Base-by-base conservation (phyloP, 2,888 invertebrate species). In the Gerris lacustris region DNA sequence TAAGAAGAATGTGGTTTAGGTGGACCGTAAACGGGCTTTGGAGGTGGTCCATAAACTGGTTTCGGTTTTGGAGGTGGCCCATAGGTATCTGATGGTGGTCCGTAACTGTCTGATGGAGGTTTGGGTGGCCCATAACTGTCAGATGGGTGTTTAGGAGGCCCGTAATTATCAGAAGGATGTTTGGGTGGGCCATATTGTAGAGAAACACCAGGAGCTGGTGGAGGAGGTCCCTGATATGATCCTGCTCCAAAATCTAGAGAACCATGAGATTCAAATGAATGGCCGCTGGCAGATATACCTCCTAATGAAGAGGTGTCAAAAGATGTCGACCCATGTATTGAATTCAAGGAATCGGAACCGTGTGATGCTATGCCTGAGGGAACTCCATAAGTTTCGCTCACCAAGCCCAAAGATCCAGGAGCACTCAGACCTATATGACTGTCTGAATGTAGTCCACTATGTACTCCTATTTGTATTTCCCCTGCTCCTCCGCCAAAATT, bases 31-130 rank as follows among this genome's bases (percentile, higher is more conserved):
- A 64, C 67, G 43, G 71, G 55, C 6, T 11, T 17, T 63, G 71
- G 64, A 18, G 74, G 74, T 64, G 70, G 68, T 47, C 74, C 75
- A 72, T 73, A 74, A 11, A 55, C 70, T 44, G 67, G 55, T 45
- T 72, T 63, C 63, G 73, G 73, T 6, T 68, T 62, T 18, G 71
- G 70, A 11, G 73, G 71, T 1, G 70, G 68, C 17, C 72, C 73
- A 43, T 75, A 73, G 11, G 55, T 63, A 68, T 83, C 84, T 79
- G 78, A 69, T 78, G 81, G 78, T 76, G 80, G 71, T 77, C 82
- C 75, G 76, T 81, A 76, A 72, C 77, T 74, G 17, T 69, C 77
- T 45, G 73, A 68, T 5, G 77, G 76, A 44, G 73, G 75, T 18
- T 64, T 69, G 79, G 73, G 82, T 80, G 73, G 74, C 45, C 74